Base-by-base conservation (phyloP, 2,113 vertebrate genomes). In the Scomber colias region DNA sequence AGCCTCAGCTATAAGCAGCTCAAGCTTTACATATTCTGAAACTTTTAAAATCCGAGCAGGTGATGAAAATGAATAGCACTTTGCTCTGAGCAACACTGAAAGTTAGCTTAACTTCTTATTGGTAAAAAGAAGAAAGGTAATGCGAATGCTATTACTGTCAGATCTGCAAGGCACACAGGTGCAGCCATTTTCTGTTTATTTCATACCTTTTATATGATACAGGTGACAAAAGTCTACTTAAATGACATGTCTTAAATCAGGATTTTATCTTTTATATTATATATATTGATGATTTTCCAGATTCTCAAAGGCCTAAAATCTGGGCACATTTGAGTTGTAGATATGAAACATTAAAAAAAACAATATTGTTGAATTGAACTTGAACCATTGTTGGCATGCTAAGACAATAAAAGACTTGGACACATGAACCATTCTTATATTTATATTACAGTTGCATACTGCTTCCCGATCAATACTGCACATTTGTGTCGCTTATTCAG, bases 401-500 rank as follows among this genome's bases (percentile, higher is more conserved):
- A 40, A 49, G 48, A 70, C 31, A 21, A 49, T 11, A 27, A 73
- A 60, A 60, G 30, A 15, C 54, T 21, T 62, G 30, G 59, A 70
- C 31, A 56, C 27, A 17, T 5, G 16, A 24, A 27, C 24, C 24
- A 27, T 27, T 27, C 3, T 21, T 60, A 60, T 65, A 11, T 71
- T n/a, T 16, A 46, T 45, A 19, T 24, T 44, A n/a, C 31, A 55
- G 19, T 15, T 35, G 3, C 19, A 27, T n/a, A 17, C 63, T 6
- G 31, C 49, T 75, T 75, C 65, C 44, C 81, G 61, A 86, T 85
- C n/a, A 4, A 81, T 80, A n/a, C 45, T 24, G 51, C 63, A 68
- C 17, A 50, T 83, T 73, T 85, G 64, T 45, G 67, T 61, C 72
- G 56, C 46, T 54, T 79, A 31, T 74, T 81, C 40, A 64, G 62